A percentile compares a stretch with the other conserved stretches of the same genome.
Evolutionary conservation across 2,113 vertebrate species (phyloP).

Genomic region (Saguinus midas): DNA sequence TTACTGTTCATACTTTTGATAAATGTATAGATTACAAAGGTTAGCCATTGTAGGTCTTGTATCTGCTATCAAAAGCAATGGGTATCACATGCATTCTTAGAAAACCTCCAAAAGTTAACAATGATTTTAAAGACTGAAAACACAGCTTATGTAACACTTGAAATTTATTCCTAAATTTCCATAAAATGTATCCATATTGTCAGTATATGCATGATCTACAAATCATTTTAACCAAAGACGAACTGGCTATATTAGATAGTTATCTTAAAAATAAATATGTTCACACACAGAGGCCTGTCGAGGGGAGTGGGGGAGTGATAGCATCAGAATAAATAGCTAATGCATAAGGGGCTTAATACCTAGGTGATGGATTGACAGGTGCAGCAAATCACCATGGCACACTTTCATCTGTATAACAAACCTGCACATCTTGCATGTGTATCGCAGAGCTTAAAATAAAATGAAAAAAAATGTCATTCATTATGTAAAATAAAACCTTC

Average conservation of each 20-base stretch:
- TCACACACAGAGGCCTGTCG: too few species aligned
- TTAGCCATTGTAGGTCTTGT: neutral
- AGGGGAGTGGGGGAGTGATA: too few species aligned
- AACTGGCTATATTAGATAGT: neutral
- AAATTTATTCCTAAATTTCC: neutral
- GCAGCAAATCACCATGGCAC: too few species aligned
- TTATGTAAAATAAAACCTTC: neutral
- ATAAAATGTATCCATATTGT: neutral
- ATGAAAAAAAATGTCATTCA: neutral
- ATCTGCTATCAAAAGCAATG: neutral
- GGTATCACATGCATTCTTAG: neutral
- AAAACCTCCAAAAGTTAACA: neutral
- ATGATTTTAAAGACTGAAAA: neutral
- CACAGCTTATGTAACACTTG: neutral
- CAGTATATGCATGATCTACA: neutral
- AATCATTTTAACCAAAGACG: neutral
- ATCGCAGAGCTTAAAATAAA: too few species aligned
- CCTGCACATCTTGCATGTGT: too few species aligned
- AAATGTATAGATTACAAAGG: neutral
- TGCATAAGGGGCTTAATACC: too few species aligned
- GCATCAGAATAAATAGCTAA: too few species aligned
- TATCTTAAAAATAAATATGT: constrained; percentile 15
- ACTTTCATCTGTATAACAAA: too few species aligned
- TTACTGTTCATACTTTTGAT: neutral
- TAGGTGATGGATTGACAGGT: too few species aligned